Evolutionary conservation across 2,797 vertebrate genomes (phyloP), one percentile per base, ranked within the genome.

Genomic region (Sebastes steindachneri): DNA sequence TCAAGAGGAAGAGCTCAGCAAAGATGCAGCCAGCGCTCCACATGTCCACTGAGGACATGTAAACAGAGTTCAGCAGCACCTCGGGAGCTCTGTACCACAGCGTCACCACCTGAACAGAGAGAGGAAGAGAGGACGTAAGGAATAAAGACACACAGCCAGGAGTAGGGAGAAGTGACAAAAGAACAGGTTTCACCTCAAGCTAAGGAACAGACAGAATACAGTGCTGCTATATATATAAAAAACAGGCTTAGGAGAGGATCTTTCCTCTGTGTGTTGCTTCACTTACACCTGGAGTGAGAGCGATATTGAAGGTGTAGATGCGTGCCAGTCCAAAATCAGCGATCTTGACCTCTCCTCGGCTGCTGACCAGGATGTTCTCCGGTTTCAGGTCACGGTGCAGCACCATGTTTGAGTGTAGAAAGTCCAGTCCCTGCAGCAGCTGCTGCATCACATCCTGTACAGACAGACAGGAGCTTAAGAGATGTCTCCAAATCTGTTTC

Each of bases 11-110:
- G 66, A 97, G 95, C 86, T 97, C 96, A 0, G 96, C 96, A 2
- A 96, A 95, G 87, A 97, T 94, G 88, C 96, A 97, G 75, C 96
- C 96, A 1, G 82, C 94, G 48, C 96, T 96, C 96, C 96, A 97
- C 68, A 96, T 77, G 85, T 97, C 96, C 89, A 96, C 96, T 0
- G 96, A 93, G 37, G 93, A 94, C 93, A 94, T 95, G 91, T 96
- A 96, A 9, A 86, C 85, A 1, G 93, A 92, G 86, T 94, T 91
- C 10, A 97, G 94, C 75, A 97, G 93, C 68, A 97, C 95, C 86
- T 97, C 96, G 0, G 96, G 96, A 70, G 96, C 95, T 79, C 96
- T 88, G 86, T 97, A 97, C 96, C 96, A 97, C 79, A 97, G 86
- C 1, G 95, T 96, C 83, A 96, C 95, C 77, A 97, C 96, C 96